These are phyloP conservation scores for Cryptotis parvus DNA, from an alignment of 2,113 vertebrate genomes.

Conservation along the genomic window DNA sequence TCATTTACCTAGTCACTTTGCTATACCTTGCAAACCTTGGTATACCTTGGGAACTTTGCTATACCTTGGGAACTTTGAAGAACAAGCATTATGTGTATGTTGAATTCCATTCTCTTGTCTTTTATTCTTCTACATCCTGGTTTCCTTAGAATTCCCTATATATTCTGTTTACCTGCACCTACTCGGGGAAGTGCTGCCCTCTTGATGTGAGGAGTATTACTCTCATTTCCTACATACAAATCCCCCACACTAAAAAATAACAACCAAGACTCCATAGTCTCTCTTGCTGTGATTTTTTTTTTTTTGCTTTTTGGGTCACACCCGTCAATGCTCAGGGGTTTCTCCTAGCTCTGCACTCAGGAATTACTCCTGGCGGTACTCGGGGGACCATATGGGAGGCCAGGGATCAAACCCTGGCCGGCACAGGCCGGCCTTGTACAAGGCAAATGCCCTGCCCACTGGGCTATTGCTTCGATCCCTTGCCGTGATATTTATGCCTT, in stretches of 20 bases:
- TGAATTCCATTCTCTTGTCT: neutral
- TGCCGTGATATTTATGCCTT: neutral
- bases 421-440: too few relatives aligned
- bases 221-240: neutral
- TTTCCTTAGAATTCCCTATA: neutral
- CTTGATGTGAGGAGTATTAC: neutral
- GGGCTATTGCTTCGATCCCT: too few relatives aligned
- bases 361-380: too few relatives aligned
- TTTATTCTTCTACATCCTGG: neutral
- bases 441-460: too few relatives aligned
- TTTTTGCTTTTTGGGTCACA: too few relatives aligned
- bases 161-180: neutral
- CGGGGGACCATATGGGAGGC: too few relatives aligned
- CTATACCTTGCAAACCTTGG: too few relatives aligned
- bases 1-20: too few relatives aligned
- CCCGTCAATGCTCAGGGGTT: too few relatives aligned
- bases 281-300: neutral
- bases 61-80: neutral
- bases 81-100: neutral
- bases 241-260: neutral
- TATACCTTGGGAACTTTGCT: too few relatives aligned
- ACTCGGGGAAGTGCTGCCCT: neutral
- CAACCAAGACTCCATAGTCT: neutral
- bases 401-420: too few relatives aligned
- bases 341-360: too few relatives aligned